These are phyloP conservation scores for Nannobrachium achirus DNA, from an alignment of 2,113 vertebrate species.

Conservation along the genomic window DNA sequence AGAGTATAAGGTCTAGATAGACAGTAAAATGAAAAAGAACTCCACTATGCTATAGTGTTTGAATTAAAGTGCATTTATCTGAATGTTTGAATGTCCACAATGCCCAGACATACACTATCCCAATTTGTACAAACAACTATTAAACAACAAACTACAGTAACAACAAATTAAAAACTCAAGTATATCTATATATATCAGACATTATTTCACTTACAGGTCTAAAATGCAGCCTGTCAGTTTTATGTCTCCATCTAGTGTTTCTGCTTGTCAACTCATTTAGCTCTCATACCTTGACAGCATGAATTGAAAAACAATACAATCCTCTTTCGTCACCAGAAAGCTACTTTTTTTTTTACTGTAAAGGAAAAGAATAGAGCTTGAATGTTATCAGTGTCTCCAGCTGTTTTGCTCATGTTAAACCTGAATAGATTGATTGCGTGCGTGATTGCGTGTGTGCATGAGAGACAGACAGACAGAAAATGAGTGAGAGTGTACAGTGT, in stretches of 20 bases:
- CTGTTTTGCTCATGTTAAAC: slow-evolving; percentile 47
- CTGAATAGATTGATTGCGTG: background rate
- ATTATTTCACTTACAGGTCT: background rate
- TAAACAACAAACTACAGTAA: no score
- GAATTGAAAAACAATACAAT: slow-evolving; percentile 45
- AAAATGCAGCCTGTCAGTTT: slow-evolving; percentile 37
- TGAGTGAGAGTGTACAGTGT: background rate
- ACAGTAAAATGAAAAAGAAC: background rate
- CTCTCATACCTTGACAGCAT: slow-evolving; percentile 26
- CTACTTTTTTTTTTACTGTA: slow-evolving; percentile 28
- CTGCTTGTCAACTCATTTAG: slow-evolving; percentile 23
- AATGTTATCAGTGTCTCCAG: slow-evolving; percentile 27
- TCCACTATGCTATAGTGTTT: background rate
- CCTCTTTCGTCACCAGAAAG: slow-evolving; percentile 45
- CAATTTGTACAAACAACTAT: background rate
- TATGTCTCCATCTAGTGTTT: slow-evolving; percentile 80
- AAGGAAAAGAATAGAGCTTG: slow-evolving; percentile 45
- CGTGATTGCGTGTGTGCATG: background rate
- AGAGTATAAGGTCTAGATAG: background rate
- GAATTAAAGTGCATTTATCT: background rate
- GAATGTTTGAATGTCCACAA: background rate
- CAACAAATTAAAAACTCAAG: no score
- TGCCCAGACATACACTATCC: background rate
- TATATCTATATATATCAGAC: background rate
- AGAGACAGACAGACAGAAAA: background rate